Conservation (phyloP, 2,888 invertebrate genomes). For the Drosophila rubida region DNA sequence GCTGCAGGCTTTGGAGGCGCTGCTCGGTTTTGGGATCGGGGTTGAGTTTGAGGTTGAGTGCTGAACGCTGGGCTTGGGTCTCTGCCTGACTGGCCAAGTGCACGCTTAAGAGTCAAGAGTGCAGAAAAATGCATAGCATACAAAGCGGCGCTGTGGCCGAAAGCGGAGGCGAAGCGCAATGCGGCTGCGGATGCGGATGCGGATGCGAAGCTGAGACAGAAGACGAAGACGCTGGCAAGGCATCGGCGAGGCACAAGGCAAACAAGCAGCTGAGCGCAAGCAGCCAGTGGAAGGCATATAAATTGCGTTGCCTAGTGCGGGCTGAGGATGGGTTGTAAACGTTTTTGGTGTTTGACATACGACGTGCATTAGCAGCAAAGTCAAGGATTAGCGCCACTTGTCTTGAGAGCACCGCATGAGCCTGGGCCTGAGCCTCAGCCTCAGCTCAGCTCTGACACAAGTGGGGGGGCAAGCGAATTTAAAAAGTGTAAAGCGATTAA, state of each 20-base stretch:
- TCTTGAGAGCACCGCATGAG: constrained; percentile 57
- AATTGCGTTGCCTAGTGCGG: constrained; percentile 61
- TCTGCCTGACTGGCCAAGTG: constrained; percentile 67
- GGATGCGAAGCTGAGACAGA: constrained; percentile 30
- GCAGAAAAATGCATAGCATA: constrained; percentile 79
- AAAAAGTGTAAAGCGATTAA: constrained; percentile 59
- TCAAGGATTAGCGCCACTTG: constrained; percentile 80
- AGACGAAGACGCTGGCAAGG: constrained; percentile 55
- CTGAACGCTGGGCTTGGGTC: constrained; percentile 2
- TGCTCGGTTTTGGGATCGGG: background rate
- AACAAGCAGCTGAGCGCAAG: constrained; percentile 43
- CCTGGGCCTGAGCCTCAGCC: background rate
- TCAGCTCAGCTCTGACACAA: too few relatives aligned
- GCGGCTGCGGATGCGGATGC: constrained; percentile 2
- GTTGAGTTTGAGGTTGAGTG: background rate
- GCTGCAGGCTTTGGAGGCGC: constrained; percentile 9
- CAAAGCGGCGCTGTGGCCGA: constrained; percentile 51
- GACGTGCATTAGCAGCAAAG: constrained; percentile 80
- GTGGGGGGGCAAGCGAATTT: background rate
- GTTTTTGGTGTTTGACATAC: constrained; percentile 80
- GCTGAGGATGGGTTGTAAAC: constrained; percentile 50
- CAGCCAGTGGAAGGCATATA: constrained; percentile 68
- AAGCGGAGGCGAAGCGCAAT: constrained; percentile 7
- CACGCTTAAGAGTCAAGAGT: constrained; percentile 79
- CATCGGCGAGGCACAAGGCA: constrained; percentile 52